Base-by-base conservation (phyloP, 2,797 vertebrate genomes). In the Calcarius lapponicus region DNA sequence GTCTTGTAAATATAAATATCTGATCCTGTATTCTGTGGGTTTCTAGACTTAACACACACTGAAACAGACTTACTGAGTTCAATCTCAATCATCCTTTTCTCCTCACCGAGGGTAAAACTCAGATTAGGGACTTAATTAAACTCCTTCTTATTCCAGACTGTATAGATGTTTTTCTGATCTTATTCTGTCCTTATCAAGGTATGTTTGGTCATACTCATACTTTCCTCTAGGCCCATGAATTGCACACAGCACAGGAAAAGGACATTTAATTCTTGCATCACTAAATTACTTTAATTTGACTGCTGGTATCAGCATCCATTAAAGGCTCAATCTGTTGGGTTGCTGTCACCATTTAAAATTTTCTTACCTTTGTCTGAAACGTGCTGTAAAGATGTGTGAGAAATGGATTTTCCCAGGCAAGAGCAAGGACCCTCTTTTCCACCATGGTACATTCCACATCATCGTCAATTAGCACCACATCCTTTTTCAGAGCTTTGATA, bases 371-470 rank as follows among this genome's bases (percentile, higher is more conserved):
- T 74, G 98, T 98, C 98, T 99, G 99, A 97, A 99, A 99, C 0
- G 99, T 99, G 93, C 98, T 99, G 96, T 98, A 99, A 58, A 99
- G 99, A 78, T 99, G 99, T 4, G 99, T 99, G 97, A 99, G 99
- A 92, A 99, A 99, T 18, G 98, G 99, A 78, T 99, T 99, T 80
- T 99, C 99, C 98, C 99, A 99, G 10, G 99, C 99, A 7, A 99
- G 98, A 1, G 99, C 98, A 2, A 99, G 98, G 88, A 99, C 99
- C 78, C 99, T 98, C 96, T 99, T 99, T 97, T 99, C 99, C 92
- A 99, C 99, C 99, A 99, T 99, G 86, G 99, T 99, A 72, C 99
- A 99, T 86, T 99, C 99, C 85, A 99, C 98, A 0, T 99, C 99
- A 7, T 99, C 99, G 13, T 99, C 99, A 84, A 99, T 99, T 78